A percentile compares a stretch with the other conserved stretches of the same genome.
Evolutionary conservation across 2,113 vertebrate species (phyloP).

Genomic region (Oncorhynchus keta): DNA sequence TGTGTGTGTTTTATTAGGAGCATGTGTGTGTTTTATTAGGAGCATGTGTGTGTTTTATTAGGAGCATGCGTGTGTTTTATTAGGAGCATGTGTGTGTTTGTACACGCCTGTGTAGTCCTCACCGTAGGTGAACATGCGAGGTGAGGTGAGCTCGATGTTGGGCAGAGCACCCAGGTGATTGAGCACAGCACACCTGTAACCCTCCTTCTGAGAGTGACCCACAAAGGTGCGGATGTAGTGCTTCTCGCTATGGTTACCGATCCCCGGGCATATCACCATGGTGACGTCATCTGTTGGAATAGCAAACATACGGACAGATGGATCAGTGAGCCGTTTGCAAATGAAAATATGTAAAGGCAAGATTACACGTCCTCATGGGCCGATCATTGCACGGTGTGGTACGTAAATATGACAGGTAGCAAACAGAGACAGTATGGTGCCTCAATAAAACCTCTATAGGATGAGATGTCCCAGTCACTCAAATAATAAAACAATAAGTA

Average conservation of each 20-base stretch:
- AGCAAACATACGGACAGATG: background rate
- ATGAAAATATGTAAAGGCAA: conserved; percentile 4
- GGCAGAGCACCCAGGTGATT: conserved; percentile 95
- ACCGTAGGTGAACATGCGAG: conserved; percentile 99
- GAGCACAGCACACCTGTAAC: conserved; percentile 93
- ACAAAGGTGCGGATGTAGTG: conserved; percentile 98
- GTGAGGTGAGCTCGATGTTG: conserved; percentile 95
- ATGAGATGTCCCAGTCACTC: background rate
- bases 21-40: background rate
- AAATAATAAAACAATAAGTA: no score
- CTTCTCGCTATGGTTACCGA: conserved; percentile 98
- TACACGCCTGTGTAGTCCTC: conserved; percentile 14
- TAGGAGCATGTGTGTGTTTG: background rate
- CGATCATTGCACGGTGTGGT: background rate
- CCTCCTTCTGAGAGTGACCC: conserved; percentile 91
- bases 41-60: background rate
- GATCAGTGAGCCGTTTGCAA: conserved; percentile 11
- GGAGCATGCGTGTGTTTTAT: background rate
- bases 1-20: background rate
- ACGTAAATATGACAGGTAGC: background rate
- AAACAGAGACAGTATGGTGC: background rate
- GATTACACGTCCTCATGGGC: background rate
- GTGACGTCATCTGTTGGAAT: conserved; percentile 87
- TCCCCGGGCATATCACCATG: conserved; percentile 98
- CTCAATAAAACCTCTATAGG: background rate